Evolutionary conservation across 1,140 invertebrate genomes (phyloP), one percentile per base, ranked within the genome.

Genomic region (Leptinotarsa lineolata): DNA sequence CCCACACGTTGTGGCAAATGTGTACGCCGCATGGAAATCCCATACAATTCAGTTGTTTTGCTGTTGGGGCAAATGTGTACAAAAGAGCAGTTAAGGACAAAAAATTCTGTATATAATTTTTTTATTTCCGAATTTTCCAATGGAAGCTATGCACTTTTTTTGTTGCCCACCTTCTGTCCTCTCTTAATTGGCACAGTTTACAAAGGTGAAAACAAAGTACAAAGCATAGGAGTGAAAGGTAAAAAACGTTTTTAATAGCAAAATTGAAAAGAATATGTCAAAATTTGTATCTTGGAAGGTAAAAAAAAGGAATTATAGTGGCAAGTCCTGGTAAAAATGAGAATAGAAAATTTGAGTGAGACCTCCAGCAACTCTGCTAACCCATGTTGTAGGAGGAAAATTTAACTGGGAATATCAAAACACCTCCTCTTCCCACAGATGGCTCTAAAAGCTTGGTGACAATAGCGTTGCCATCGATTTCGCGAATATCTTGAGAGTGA

Each of bases 221-320:
- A 58, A 58, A 58, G 48, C 48, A 58, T 58, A 58, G 48, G 48
- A 58, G 48, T 58, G 3, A 58, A 58, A 58, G 48, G 48, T 58
- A 58, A 58, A 58, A 58, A 58, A 13, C 48, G 48, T 58, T 3
- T 58, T 58, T 18, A 58, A 58, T 58, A 58, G 48, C 48, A 58
- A 18, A 58, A 58, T 58, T 58, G 48, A 58, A 58, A 18, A 58
- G 48, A 58, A 58, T 3, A 58, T 58, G 48, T 58, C 48, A 58
- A 58, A 58, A 58, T 58, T 58, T 58, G 48, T 58, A 58, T 58
- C 48, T 58, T 58, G 48, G 48, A 58, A 58, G 48, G n/a, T 58
- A 58, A 58, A 58, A 58, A 58, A 58, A 58, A n/a, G 18, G 54
- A 58, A 58, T 58, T 58, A 58, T 58, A 58, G 15, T 58, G 54